A percentile compares a stretch with the other conserved stretches of the same genome.
These are phyloP conservation scores for Tiaroga cobitis DNA, from an alignment of 2,797 vertebrate species.

Conservation along the genomic window DNA sequence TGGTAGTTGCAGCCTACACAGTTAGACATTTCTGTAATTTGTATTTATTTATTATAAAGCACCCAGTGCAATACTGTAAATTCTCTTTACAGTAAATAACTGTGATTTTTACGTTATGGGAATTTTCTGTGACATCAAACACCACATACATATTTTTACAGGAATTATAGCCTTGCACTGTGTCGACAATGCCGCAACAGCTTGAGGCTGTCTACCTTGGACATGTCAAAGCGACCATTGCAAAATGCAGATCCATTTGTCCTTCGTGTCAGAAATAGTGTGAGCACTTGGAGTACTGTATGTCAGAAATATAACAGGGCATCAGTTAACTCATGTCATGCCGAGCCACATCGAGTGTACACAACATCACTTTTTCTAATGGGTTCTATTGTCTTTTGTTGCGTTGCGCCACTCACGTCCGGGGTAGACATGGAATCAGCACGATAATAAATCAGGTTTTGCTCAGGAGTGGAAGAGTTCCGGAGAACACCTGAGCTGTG, in stretches of 20 bases:
- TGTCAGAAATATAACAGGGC: not conserved
- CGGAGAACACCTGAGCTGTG: not conserved
- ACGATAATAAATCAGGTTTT: not conserved
- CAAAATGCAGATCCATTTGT: not conserved
- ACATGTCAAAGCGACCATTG: not conserved
- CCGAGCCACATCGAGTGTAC: not conserved
- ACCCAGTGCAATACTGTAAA: too few species aligned
- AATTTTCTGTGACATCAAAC: not conserved
- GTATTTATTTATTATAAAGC: too few species aligned
- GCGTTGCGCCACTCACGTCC: fast-evolving
- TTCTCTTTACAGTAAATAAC: too few species aligned
- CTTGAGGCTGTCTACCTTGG: too few species aligned
- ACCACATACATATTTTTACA: not conserved
- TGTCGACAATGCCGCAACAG: not conserved
- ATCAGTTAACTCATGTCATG: too few species aligned
- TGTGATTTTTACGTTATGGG: not conserved
- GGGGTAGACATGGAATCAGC: not conserved
- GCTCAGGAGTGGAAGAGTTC: not conserved
- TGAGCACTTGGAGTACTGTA: not conserved
- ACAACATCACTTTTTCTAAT: not conserved
- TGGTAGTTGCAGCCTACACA: not conserved
- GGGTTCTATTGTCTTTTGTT: not conserved
- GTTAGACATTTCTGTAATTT: not conserved
- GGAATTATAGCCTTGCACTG: not conserved
- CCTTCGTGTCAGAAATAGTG: not conserved